Evolutionary conservation across 1,140 invertebrate genomes (phyloP), one percentile per base, ranked within the genome.

Genomic region (Polyergus mexicanus): DNA sequence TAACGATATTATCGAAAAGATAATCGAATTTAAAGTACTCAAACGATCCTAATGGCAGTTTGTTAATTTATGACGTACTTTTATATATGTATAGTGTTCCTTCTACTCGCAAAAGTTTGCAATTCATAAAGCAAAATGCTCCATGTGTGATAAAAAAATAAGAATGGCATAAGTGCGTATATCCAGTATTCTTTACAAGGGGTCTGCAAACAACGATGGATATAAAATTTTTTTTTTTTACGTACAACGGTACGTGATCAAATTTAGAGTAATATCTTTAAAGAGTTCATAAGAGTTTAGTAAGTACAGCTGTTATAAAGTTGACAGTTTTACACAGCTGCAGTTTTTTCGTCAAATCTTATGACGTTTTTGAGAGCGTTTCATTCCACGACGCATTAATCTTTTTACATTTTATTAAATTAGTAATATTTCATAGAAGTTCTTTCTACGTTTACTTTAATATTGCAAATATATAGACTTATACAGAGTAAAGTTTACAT

Each of bases 91-190:
- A 77, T 38, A 60, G 47, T 65, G 25, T 65, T 77, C 25, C 47
- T 76, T 76, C 44, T 76, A 76, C n/a, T 63, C 72, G 35, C 54
- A 54, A 63, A 76, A 76, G 38, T 63, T 76, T 76, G 38, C 74
- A n/a, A 76, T 76, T 25, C 56, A 76, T 76, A 76, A 63, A 63
- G 62, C 58, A 76, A 58, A 63, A 35, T 10, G 35, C n/a, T 44
- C 38, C 0, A 16, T 22, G 62, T 76, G 41, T 54, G 51, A 62
- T 76, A 54, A 76, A 62, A 76, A 62, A 28, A 58, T 19, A 13
- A 32, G n/a, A 56, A 28, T 32, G 54, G 38, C 72, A 54, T 22
- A 41, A 44, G 35, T 62, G 41, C 38, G 4, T 19, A 19, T 56
- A 25, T 51, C 51, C 22, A 28, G 4, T 10, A 35, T 22, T 62